Base-by-base conservation (phyloP, 2,888 invertebrate genomes). In the Aquatica leii region DNA sequence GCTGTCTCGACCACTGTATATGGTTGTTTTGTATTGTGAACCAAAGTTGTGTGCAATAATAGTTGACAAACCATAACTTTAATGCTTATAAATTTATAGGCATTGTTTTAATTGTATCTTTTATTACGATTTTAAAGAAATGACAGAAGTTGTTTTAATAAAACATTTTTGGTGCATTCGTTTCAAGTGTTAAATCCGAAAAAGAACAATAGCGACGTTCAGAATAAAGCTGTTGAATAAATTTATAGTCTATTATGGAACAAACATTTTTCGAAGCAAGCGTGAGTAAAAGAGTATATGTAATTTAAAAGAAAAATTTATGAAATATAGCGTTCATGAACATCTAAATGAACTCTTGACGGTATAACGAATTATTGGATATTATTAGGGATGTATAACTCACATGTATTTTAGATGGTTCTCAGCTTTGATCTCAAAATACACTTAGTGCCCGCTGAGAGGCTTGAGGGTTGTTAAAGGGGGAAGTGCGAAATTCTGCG, bases 381-480 rank as follows among this genome's bases (percentile, higher is more conserved):
- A 63, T 24, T 55, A 59, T 59, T 60, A 63, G 60, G 66, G 55
- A 56, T 51, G 51, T 60, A 63, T 63, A 62, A 59, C 62, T 60
- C 51, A 56, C 66, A 41, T 66, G 60, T 60, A 60, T 37, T 49
- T 60, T 66, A 59, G 57, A 59, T 62, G 60, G 63, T 62, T 60
- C 63, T 41, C 63, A 60, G 63, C 66, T 80, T 81, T 81, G 80
- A 81, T 81, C 80, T 79, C 77, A 73, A 81, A 81, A 81, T 74
- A 80, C 80, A 81, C 81, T 81, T 80, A 80, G 75, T 78, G 76
- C 81, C 81, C 74, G 81, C 80, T 80, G 81, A 59, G 80, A 71
- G 66, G 71, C 68, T 70, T 68, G 69, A 74, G 77, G 77, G 74
- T 68, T 76, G 75, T 77, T 77, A 77, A 74, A 69, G 71, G 74